Conservation (phyloP, 2,113 vertebrate genomes). For the Danio rerio region GRCz12tu NC_133191.1:14149501-14150000, state of each 20-base stretch:
- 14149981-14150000: not conserved
- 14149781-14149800: not conserved
- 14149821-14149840: not conserved
- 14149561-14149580: not conserved
- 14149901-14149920: conserved; percentile 1
- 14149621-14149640: conserved; percentile 2
- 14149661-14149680: conserved; percentile 51
- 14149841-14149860: not conserved
- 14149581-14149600: not conserved
- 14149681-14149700: conserved; percentile 10
- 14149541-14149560: not conserved
- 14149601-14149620: conserved; percentile 46
- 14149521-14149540: not conserved
- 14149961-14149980: no score
- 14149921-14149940: conserved; percentile 18
- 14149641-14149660: conserved; percentile 56
- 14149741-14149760: not conserved
- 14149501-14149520: not conserved
- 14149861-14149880: conserved; percentile 1
- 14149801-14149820: not conserved
- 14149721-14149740: not conserved
- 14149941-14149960: not conserved
- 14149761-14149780: not conserved
- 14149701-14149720: conserved; percentile 12
- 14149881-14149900: not conserved